Conservation (phyloP, 2,113 vertebrate species). For the Takifugu bimaculatus region DNA sequence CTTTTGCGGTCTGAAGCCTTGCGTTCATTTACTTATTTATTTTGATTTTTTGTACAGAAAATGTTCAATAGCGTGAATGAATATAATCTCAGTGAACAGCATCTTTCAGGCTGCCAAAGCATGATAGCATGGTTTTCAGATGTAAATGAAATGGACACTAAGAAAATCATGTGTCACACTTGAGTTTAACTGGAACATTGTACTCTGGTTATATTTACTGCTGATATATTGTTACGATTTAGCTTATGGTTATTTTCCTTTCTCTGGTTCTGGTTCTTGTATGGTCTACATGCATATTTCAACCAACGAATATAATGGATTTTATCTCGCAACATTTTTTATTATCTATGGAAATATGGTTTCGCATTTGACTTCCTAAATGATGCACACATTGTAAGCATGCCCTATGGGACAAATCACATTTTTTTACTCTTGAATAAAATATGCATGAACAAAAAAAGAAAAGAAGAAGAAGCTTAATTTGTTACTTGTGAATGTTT, state of each 20-base stretch:
- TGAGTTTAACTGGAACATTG: constrained; percentile 77
- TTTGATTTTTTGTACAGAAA: constrained; percentile 78
- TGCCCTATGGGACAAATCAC: constrained; percentile 85
- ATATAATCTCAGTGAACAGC: constrained; percentile 84
- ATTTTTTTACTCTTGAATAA: constrained; percentile 88
- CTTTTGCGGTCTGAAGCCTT: constrained; percentile 72
- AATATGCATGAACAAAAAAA: constrained; percentile 82
- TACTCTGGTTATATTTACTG: constrained; percentile 78
- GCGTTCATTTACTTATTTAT: constrained; percentile 47
- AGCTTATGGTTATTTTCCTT: constrained; percentile 75
- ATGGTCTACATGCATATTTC: constrained; percentile 79
- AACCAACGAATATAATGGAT: constrained; percentile 76
- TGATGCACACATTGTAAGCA: constrained; percentile 83
- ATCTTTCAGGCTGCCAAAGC: constrained; percentile 83
- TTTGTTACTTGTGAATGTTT: constrained; percentile 3
- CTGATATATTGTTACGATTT: constrained; percentile 78
- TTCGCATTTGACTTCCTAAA: constrained; percentile 81
- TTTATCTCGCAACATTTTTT: constrained; percentile 79
- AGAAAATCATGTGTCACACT: constrained; percentile 76
- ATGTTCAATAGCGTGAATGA: constrained; percentile 82
- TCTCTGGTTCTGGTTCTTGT: constrained; percentile 78
- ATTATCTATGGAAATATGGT: constrained; percentile 79
- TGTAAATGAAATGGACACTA: constrained; percentile 77
- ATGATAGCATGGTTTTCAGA: constrained; percentile 85
- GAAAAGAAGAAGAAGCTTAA: too few species aligned